phyloP scores from a whole-genome alignment of 1,140 invertebrate genomes.

The Drosophila lini region DNA sequence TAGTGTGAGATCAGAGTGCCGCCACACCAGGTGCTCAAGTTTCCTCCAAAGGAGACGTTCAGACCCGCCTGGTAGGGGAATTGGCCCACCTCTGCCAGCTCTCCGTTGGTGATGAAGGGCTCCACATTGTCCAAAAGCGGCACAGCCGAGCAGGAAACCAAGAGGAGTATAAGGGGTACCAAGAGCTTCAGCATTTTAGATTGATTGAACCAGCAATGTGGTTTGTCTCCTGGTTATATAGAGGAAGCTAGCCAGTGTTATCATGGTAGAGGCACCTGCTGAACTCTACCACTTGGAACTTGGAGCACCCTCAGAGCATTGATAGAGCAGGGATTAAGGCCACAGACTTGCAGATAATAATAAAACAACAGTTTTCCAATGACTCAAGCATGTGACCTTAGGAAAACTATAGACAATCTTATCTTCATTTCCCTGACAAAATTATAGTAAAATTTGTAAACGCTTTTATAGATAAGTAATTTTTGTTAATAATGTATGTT shows the following conservation, averaged over 20 bases:
- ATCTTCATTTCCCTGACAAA: not conserved
- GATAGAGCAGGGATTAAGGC: slow-evolving; percentile 37
- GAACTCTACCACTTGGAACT: not conserved
- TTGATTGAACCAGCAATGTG: not conserved
- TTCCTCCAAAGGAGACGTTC: slow-evolving; percentile 56
- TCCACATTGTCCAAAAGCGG: slow-evolving; percentile 1
- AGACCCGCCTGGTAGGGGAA: slow-evolving; percentile 67
- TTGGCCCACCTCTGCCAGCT: slow-evolving; percentile 47
- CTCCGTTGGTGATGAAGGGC: slow-evolving; percentile 59
- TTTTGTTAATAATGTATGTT: not conserved
- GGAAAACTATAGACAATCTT: not conserved
- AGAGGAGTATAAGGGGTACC: not conserved
- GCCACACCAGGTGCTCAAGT: slow-evolving; percentile 54
- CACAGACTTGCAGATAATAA: slow-evolving; percentile 5
- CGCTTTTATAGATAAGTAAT: not conserved
- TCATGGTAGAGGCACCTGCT: slow-evolving; percentile 9
- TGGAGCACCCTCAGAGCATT: slow-evolving; percentile 20
- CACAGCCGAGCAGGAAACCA: not conserved
- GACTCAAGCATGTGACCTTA: slow-evolving; percentile 5
- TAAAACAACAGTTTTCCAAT: not conserved
- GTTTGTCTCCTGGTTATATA: slow-evolving; percentile 20
- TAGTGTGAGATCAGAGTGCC: slow-evolving; percentile 49
- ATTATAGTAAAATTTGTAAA: not conserved
- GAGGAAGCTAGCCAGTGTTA: slow-evolving; percentile 1
- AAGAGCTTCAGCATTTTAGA: slow-evolving; percentile 10